A percentile compares a stretch with the other conserved stretches of the same genome.
These are phyloP conservation scores for Coenonympha arcania DNA, from an alignment of 2,888 invertebrate species.

Conservation along the genomic window DNA sequence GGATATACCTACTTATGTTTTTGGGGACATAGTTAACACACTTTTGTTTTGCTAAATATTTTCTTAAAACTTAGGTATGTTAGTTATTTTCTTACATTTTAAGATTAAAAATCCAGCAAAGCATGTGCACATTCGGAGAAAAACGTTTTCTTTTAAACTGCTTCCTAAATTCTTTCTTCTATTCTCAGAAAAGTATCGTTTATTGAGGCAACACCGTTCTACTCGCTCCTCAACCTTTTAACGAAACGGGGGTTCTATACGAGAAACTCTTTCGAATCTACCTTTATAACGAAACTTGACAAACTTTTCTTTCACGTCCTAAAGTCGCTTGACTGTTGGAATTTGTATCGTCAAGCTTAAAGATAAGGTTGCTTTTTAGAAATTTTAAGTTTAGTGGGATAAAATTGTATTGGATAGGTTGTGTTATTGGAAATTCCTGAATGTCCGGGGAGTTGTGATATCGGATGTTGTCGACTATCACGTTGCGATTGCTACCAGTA, in stretches of 20 bases:
- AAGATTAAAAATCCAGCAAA: not conserved
- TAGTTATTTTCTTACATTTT: not conserved
- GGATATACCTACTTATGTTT: too few species aligned
- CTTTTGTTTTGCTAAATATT: too few species aligned
- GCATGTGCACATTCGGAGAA: not conserved
- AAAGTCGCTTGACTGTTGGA: conserved; percentile 18
- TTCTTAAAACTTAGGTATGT: not conserved
- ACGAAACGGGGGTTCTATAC: conserved; percentile 25
- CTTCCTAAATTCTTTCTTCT: conserved; percentile 30
- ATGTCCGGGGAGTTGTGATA: conserved; percentile 58
- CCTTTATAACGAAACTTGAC: conserved; percentile 54
- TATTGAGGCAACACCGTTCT: conserved; percentile 50
- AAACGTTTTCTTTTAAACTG: conserved; percentile 1
- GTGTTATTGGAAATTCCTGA: conserved; percentile 71
- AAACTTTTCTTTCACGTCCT: conserved; percentile 35
- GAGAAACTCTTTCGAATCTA: conserved; percentile 61
- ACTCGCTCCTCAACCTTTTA: conserved; percentile 39
- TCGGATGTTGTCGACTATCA: conserved; percentile 58
- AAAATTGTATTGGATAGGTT: conserved; percentile 28
- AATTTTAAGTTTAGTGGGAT: not conserved
- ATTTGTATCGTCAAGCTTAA: conserved; percentile 29
- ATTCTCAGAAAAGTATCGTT: conserved; percentile 46
- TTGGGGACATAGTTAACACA: too few species aligned
- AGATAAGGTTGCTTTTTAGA: conserved; percentile 23
- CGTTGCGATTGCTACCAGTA: conserved; percentile 57